Conservation (phyloP, 2,797 vertebrate genomes). For the Psittacula derbiana region DNA sequence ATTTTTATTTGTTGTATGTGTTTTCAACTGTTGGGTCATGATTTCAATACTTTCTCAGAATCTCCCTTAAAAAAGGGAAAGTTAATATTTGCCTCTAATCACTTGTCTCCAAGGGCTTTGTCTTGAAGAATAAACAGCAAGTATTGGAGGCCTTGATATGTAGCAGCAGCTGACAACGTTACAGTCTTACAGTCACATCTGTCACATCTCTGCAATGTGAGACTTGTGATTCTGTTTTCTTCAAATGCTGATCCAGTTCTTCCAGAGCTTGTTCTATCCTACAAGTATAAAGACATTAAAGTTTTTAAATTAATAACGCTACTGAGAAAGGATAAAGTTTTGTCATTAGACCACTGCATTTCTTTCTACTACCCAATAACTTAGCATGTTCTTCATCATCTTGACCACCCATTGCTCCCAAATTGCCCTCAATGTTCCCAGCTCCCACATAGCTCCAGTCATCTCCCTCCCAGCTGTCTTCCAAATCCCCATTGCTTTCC, state of each 20-base stretch:
- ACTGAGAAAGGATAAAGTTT: not conserved
- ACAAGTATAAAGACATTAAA: not conserved
- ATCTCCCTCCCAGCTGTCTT: not conserved
- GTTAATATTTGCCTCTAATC: not conserved
- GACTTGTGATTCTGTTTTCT: slow-evolving; percentile 29
- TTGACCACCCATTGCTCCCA: not conserved
- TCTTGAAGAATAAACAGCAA: slow-evolving; percentile 22
- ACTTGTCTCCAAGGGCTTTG: not conserved
- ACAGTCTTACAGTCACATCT: slow-evolving; percentile 17
- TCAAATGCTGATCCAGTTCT: slow-evolving; percentile 32
- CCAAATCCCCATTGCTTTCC: not conserved
- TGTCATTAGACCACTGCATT: not conserved
- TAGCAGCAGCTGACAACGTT: slow-evolving; percentile 19
- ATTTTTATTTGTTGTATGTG: not conserved
- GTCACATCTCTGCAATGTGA: slow-evolving; percentile 35
- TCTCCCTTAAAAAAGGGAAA: not conserved
- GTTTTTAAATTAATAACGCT: not conserved
- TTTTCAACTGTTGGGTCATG: not conserved
- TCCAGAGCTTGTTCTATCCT: slow-evolving; percentile 33
- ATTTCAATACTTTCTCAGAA: slow-evolving; percentile 6
- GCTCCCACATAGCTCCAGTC: not conserved
- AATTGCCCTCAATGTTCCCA: not conserved
- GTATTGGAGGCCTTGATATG: not conserved
- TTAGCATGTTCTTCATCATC: not conserved
- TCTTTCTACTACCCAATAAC: not conserved